Evolutionary conservation across 1,140 invertebrate species (phyloP), one percentile per base, ranked within the genome.

Genomic region (Drosophila nasuta): DNA sequence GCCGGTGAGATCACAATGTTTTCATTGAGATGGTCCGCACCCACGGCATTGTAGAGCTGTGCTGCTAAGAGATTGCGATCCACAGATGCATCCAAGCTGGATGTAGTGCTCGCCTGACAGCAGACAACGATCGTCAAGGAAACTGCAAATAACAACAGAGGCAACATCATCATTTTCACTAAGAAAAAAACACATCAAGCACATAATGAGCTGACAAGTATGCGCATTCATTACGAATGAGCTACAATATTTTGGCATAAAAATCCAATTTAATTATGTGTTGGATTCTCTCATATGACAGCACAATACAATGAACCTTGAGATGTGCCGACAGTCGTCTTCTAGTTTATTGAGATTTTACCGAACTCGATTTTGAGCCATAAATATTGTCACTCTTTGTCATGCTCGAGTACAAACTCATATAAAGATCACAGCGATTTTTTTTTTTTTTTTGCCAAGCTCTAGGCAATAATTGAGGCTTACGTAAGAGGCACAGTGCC

Each of bases 31-130:
- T 77, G 75, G 13, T 91, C 83, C 1, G 75, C 60, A 13, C 74
- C 91, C n/a, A 92, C 70, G 8, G 91, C 91, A 62, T 91, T 88
- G 70, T 91, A 92, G 1, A 92, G 82, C 28, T 92, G 91, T 5
- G 77, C 72, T 17, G 91, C 87, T 25, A 92, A 70, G 10, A 92
- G 67, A 81, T 92, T 92, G n/a, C 87, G 88, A 28, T 92, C 78
- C 0, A 60, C 69, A 0, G 76, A 65, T 15, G 75, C 66, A 73
- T 89, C 85, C 20, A 68, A 33, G 15, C 80, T 64, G 15, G 70
- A n/a, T 20, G 64, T 25, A 7, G 70, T 89, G 13, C 35, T 74
- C 1, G 51, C 71, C 0, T 64, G 64, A 30, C 65, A 69, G 15
- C 41, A 20, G 62, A 75, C 75, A 15, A 66, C n/a, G 73, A 73